phyloP scores from a whole-genome alignment of 2,888 invertebrate species.

The Athrips mouffetella region DNA sequence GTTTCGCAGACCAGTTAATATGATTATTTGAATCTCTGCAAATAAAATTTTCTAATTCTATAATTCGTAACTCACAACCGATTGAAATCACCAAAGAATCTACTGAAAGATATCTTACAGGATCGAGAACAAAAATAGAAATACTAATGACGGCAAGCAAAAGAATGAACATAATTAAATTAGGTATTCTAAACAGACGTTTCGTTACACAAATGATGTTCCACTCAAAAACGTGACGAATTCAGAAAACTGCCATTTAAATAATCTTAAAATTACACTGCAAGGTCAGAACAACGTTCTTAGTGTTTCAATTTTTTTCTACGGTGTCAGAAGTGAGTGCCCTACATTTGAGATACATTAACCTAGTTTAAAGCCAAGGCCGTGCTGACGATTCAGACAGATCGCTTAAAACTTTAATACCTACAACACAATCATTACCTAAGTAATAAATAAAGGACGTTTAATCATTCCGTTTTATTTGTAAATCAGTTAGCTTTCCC shows the following conservation, averaged over 20 bases:
- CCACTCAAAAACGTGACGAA: not conserved
- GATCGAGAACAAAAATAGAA: no score
- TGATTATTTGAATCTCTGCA: no score
- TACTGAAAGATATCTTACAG: no score
- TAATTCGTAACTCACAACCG: no score
- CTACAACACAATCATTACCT: not conserved
- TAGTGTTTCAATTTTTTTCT: conserved; percentile 42
- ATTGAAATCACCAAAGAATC: no score
- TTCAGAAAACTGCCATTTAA: not conserved
- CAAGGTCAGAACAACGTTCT: conserved; percentile 44
- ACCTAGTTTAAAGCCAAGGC: conserved; percentile 51
- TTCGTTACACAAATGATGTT: not conserved
- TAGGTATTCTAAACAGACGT: no score
- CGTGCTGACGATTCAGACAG: conserved; percentile 44
- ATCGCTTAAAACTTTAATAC: conserved; percentile 28
- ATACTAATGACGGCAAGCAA: no score
- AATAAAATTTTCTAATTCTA: no score
- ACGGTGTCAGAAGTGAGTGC: conserved; percentile 51
- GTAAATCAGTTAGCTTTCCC: no score
- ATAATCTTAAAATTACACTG: conserved; percentile 41
- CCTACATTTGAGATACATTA: conserved; percentile 64
- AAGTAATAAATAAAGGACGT: not conserved
- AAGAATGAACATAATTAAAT: no score
- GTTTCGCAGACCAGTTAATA: no score
- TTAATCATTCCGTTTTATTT: not conserved